Evolutionary conservation across 2,888 invertebrate species (phyloP), one percentile per base, ranked within the genome.

Genomic region (Amphimallon solstitiale): DNA sequence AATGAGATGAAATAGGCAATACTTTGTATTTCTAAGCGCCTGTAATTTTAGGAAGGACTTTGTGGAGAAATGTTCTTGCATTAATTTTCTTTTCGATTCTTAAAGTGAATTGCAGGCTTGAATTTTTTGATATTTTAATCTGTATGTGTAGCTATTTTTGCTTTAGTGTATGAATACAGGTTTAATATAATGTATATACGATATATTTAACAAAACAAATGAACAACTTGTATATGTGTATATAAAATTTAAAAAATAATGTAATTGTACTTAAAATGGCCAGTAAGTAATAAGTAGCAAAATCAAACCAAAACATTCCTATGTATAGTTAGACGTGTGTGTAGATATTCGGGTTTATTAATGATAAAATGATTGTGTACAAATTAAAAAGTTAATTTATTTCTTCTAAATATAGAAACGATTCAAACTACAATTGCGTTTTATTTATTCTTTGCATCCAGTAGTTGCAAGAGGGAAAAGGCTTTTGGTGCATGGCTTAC

Each of bases 361-460:
- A 35, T 68, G 38, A 52, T 49, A 67, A 29, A 66, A 59, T 52
- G 43, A 69, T 48, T 63, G 56, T 65, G 62, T 70, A 67, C 67
- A 69, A 68, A 70, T 29, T 29, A 29, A 51, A 59, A 66, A 67
- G 46, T 67, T 70, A 66, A 68, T 70, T 70, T 70, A 70, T 70
- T 70, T 70, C 70, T 66, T 68, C 60, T 68, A 68, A 70, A 66
- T 67, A 67, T 63, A 63, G 60, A 66, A 66, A 43, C 34, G 12
- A 59, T 63, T 19, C 38, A 59, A 63, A 56, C 40, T 29, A 29
- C 43, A 5, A 29, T 12, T 51, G 46, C 52, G 23, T 66, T 60
- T 66, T 61, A 52, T 43, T 60, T 65, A n/a, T 60, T n/a, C 12
- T 9, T 19, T n/a, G n/a, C n/a, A n/a, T n/a, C n/a, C n/a, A n/a